Base-by-base conservation (phyloP, 2,888 invertebrate species). In the Brenthis daphne region DNA sequence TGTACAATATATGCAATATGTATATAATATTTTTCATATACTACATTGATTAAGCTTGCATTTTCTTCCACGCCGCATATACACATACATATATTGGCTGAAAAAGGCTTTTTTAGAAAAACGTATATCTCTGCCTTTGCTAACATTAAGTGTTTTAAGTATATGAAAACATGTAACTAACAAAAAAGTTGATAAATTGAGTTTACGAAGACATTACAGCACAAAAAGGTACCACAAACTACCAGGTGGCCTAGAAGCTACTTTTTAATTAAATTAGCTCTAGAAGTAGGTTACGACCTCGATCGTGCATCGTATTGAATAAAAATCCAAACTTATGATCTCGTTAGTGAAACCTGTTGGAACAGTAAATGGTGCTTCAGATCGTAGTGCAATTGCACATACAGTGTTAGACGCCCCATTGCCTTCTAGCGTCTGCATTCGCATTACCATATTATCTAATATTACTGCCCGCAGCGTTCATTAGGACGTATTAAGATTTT, bases 361-460 rank as follows among this genome's bases (percentile, higher is more conserved):
- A 69, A 64, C 72, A 71, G 65, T 69, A 68, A 73, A 75, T 72
- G 72, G 58, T 48, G 56, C 70, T 69, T 69, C 69, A 67, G 73
- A 76, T 71, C 50, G 70, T 68, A 67, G 68, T 69, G 67, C 70
- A 68, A 65, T 67, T 70, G 70, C 73, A 76, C 72, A 69, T 68
- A 69, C 48, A 69, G 61, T 50, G 65, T 71, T 72, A 69, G 64
- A 55, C 54, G 71, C 69, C 50, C 65, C 69, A 74, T 74, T 72
- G 68, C 67, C 55, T 67, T 51, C 69, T 65, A 61, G 65, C 68
- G 66, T 67, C 66, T 69, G 65, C 71, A 65, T 61, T 63, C 11
- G 66, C 68, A 76, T 76, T 75, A 73, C 71, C 70, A 71, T 71
- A 67, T 63, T 63, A 63, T 66, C 73, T 67, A 68, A 70, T 74